Conservation (phyloP, 2,888 invertebrate genomes). For the Netelia fuscicornis region DNA sequence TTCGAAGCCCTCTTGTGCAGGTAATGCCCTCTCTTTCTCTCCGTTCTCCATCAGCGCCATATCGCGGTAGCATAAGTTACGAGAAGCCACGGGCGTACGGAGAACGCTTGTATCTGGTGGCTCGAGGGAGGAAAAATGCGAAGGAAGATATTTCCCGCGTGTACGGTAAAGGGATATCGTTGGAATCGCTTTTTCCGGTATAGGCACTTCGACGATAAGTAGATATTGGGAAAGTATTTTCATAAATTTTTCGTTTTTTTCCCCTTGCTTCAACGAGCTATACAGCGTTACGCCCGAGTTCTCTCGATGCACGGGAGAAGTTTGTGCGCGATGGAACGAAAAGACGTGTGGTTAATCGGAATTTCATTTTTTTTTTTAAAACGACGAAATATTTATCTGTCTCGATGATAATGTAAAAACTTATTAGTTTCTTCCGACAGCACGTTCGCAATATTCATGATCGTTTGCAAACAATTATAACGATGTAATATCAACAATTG, state of each 20-base stretch:
- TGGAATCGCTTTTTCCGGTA: slow-evolving; percentile 33
- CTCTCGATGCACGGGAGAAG: not conserved
- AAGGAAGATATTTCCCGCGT: slow-evolving; percentile 27
- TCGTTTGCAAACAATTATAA: no score
- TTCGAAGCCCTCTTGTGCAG: slow-evolving; percentile 8
- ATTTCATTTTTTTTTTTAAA: slow-evolving; percentile 16
- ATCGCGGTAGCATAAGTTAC: slow-evolving; percentile 15
- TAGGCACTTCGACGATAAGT: slow-evolving; percentile 39
- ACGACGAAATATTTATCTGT: not conserved
- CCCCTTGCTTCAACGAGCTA: not conserved
- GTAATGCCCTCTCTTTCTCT: not conserved
- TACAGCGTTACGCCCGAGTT: not conserved
- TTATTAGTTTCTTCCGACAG: no score
- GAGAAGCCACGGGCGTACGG: not conserved
- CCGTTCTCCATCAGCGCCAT: not conserved
- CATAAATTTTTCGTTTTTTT: slow-evolving; percentile 39
- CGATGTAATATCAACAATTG: no score
- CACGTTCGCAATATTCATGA: no score
- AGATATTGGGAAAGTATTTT: slow-evolving; percentile 51
- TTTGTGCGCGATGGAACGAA: slow-evolving; percentile 1
- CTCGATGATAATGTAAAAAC: not conserved
- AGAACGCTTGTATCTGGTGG: not conserved
- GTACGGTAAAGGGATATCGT: slow-evolving; percentile 19
- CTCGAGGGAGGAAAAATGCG: not conserved
- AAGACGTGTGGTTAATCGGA: slow-evolving; percentile 6